Conservation (phyloP, 2,888 invertebrate species). For the Athalia cordata region DNA sequence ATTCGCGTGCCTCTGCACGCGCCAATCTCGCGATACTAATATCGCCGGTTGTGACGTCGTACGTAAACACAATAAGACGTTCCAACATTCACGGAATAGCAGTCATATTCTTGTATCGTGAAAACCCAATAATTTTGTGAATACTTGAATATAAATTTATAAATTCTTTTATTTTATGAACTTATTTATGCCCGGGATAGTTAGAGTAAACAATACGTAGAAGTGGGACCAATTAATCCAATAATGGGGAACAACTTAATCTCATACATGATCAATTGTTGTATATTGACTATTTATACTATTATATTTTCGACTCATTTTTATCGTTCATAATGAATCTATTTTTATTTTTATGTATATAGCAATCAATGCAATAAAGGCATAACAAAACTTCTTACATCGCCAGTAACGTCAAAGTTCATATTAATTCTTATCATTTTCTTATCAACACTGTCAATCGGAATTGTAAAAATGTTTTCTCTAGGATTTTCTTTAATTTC, state of each 20-base stretch:
- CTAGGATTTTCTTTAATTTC: conserved; percentile 18
- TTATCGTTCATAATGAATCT: too few species aligned
- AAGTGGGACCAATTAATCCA: too few species aligned
- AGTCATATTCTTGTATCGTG: not conserved
- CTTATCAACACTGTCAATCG: conserved; percentile 11
- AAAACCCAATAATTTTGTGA: not conserved
- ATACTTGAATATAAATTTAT: not conserved
- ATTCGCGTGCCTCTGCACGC: too few species aligned
- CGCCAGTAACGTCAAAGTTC: not conserved
- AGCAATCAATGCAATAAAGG: conserved; percentile 7
- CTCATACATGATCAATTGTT: too few species aligned
- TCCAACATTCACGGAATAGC: not conserved
- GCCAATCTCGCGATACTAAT: too few species aligned
- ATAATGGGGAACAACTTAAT: too few species aligned
- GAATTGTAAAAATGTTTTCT: conserved; percentile 12
- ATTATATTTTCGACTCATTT: too few species aligned
- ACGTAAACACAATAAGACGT: not conserved
- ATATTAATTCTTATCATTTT: conserved; percentile 4
- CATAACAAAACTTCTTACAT: conserved; percentile 1
- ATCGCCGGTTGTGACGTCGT: too few species aligned
- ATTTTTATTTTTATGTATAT: not conserved
- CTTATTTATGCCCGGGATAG: too few species aligned
- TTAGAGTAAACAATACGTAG: too few species aligned
- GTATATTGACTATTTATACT: too few species aligned
- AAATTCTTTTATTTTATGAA: too few species aligned